phyloP scores from a whole-genome alignment of 2,888 invertebrate species.

The Lamproptera curius region DNA sequence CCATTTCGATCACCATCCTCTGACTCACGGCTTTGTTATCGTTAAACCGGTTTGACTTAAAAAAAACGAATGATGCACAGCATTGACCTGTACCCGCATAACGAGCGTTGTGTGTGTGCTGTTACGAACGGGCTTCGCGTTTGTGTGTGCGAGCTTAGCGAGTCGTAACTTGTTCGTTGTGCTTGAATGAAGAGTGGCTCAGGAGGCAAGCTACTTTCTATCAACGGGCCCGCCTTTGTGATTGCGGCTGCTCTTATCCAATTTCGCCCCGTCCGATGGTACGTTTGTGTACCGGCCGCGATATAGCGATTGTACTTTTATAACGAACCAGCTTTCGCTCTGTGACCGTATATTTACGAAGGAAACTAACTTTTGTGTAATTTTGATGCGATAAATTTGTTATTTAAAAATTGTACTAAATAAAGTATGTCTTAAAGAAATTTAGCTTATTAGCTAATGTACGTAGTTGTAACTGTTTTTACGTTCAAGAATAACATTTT shows the following conservation, averaged over 20 bases:
- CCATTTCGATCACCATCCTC: slow-evolving; percentile 34
- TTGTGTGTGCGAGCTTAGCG: slow-evolving; percentile 48
- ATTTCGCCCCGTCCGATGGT: slow-evolving; percentile 32
- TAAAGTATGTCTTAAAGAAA: no score
- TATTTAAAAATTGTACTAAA: no score
- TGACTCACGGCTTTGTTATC: slow-evolving; percentile 67
- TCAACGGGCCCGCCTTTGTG: slow-evolving; percentile 38
- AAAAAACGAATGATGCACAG: slow-evolving; percentile 55
- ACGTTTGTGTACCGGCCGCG: no score
- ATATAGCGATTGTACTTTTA: no score
- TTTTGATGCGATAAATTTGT: no score
- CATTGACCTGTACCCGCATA: slow-evolving; percentile 62
- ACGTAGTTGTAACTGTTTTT: no score
- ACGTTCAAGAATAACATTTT: no score
- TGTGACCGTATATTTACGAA: no score
- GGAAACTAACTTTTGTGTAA: no score
- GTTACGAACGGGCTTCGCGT: slow-evolving; percentile 28
- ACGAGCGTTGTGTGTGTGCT: slow-evolving; percentile 37
- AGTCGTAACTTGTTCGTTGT: slow-evolving; percentile 68
- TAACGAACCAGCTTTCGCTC: no score
- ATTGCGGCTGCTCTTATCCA: slow-evolving; percentile 47
- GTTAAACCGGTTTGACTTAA: slow-evolving; percentile 60
- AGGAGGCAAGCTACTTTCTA: slow-evolving; percentile 75
- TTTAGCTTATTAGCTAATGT: no score
- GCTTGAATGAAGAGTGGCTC: slow-evolving; percentile 72